Base-by-base conservation (phyloP, 1,140 invertebrate genomes). In the Physella acuta region DNA sequence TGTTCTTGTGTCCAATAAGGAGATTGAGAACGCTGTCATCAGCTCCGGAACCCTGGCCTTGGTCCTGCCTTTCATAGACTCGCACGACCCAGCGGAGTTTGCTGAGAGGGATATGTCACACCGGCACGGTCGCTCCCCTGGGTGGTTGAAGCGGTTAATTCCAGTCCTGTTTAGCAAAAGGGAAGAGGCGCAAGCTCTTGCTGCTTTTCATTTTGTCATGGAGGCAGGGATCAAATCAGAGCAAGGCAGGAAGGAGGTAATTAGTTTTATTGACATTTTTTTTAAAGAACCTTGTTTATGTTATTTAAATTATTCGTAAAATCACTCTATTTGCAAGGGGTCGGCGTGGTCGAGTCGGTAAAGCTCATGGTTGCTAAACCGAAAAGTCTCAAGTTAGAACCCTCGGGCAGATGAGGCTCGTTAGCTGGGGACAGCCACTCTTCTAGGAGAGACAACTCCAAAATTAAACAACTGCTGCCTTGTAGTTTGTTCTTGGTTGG, bases 131-230 rank as follows among this genome's bases (percentile, higher is more conserved):
- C 94, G 98, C 84, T 96, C 94, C 75, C 93, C 94, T 80, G 93
- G 95, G 72, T 99, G 97, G 97, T 86, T 99, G 14, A 89, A 94
- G 83, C 87, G 94, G 71, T 86, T 99, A 58, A 94, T 99, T 1
- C 96, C 96, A 0, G 94, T 99, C 17, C 84, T 99, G 4, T 94
- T 91, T 76, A 98, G 95, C 30, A 95, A 98, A 82, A 87, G 95
- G 70, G 94, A 97, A 81, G 97, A 99, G 84, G 97, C 97, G 0
- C 89, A 95, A 75, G 97, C 97, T 81, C 85, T 99, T 65, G 97
- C 97, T 0, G 95, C 97, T 39, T 99, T 99, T 84, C 97, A 99
- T 82, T 99, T 99, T 83, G 98, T 95, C 78, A 98, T 99, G 94
- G 97, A 99, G 84, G 97, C 97, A 4, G 94, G 94, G 16, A 99